phyloP scores from a whole-genome alignment of 2,888 invertebrate species.

The Caenorhabditis panamensis region DNA sequence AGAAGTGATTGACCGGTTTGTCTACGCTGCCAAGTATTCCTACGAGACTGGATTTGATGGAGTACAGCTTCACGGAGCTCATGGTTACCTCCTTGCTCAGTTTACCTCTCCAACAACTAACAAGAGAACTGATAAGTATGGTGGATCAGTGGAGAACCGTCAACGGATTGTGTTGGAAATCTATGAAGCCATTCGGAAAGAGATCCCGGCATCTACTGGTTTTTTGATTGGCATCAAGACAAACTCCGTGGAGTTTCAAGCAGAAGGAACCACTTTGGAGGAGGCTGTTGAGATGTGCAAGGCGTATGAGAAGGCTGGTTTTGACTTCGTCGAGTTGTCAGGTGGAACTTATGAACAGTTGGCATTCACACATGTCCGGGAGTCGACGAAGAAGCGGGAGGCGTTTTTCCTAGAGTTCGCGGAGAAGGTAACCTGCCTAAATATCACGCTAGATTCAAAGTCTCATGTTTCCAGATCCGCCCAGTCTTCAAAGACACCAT shows the following conservation, averaged over 20 bases:
- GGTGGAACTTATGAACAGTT: slow-evolving; percentile 65
- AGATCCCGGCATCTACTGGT: slow-evolving; percentile 63
- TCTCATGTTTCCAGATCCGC: slow-evolving; percentile 44
- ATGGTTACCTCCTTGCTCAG: slow-evolving; percentile 71
- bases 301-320: slow-evolving; percentile 63
- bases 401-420: slow-evolving; percentile 43
- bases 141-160: slow-evolving; percentile 66
- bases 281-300: slow-evolving; percentile 61
- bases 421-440: slow-evolving; percentile 28
- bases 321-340: slow-evolving; percentile 75
- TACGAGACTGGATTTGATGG: slow-evolving; percentile 72
- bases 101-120: slow-evolving; percentile 72
- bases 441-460: too few relatives aligned
- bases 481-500: slow-evolving; percentile 53
- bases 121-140: slow-evolving; percentile 68
- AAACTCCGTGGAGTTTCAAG: slow-evolving; percentile 76
- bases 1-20: slow-evolving; percentile 68
- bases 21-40: slow-evolving; percentile 62
- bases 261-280: slow-evolving; percentile 64
- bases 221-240: slow-evolving; percentile 74
- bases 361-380: slow-evolving; percentile 12
- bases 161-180: slow-evolving; percentile 66
- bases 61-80: slow-evolving; percentile 71
- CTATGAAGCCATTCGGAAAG: slow-evolving; percentile 65
- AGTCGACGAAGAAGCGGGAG: slow-evolving; percentile 66